Conservation (phyloP, 2,113 vertebrate genomes). For the Zosterops japonicus region DNA sequence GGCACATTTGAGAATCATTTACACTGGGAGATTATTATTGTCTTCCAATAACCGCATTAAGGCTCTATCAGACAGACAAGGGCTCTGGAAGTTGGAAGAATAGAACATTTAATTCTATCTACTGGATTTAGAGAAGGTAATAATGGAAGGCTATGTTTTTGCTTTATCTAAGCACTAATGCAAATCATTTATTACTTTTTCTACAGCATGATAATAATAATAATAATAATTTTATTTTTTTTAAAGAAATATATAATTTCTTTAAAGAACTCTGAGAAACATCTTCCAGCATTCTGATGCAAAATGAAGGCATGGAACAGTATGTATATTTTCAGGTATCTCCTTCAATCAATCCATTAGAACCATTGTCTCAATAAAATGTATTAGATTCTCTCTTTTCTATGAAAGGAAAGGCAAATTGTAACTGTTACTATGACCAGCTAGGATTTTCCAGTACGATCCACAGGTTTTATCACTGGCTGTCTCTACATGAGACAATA, state of each 20-base stretch:
- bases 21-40: slow-evolving; percentile 13
- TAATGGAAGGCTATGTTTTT: not conserved
- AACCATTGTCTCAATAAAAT: not conserved
- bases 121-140: not conserved
- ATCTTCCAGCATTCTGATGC: not conserved
- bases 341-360: not conserved
- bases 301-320: not conserved
- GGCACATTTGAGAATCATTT: slow-evolving; percentile 29
- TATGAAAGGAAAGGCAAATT: not conserved
- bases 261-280: not conserved
- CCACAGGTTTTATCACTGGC: not conserved
- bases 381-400: not conserved
- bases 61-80: not conserved
- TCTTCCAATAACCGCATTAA: slow-evolving; percentile 31
- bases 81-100: not conserved
- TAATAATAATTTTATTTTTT: not conserved
- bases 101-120: not conserved
- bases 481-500: not conserved
- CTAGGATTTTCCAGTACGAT: not conserved
- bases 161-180: not conserved
- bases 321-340: not conserved
- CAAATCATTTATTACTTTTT: not conserved
- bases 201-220: not conserved
- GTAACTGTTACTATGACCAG: not conserved
- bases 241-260: not conserved